Evolutionary conservation across 2,888 invertebrate genomes (phyloP).

Genomic region (Drosophila putrida): DNA sequence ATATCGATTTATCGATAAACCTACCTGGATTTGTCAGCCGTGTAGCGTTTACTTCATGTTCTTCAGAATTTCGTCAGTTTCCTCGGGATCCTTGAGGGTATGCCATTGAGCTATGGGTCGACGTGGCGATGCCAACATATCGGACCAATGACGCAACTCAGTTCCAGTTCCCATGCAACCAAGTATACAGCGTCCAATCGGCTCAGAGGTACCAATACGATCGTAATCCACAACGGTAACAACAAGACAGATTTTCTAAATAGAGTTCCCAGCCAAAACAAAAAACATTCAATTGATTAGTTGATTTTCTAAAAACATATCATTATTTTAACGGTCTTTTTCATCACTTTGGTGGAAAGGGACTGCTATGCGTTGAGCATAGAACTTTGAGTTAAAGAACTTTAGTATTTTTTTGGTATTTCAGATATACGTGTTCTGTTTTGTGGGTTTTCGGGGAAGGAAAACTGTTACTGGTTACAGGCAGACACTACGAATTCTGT

Average conservation of each 20-base stretch:
- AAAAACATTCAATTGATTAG: constrained; percentile 51
- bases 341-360: constrained; percentile 13
- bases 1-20: neutral
- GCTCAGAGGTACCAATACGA: constrained; percentile 99
- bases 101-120: constrained; percentile 99
- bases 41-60: constrained; percentile 83
- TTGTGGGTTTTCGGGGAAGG: constrained; percentile 36
- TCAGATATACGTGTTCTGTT: constrained; percentile 62
- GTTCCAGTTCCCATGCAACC: constrained; percentile 99
- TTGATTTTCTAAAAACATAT: constrained; percentile 12
- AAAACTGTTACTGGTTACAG: constrained; percentile 53
- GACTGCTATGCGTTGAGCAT: constrained; percentile 56
- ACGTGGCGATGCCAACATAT: constrained; percentile 99
- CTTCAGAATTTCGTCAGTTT: constrained; percentile 86
- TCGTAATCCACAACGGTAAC: constrained; percentile 99
- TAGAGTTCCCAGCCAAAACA: constrained; percentile 34
- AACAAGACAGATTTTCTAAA: constrained; percentile 98
- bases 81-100: constrained; percentile 98
- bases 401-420: constrained; percentile 42
- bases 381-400: constrained; percentile 66
- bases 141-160: constrained; percentile 99
- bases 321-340: constrained; percentile 41
- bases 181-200: constrained; percentile 98
- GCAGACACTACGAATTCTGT: constrained; percentile 64
- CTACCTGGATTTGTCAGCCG: constrained; percentile 57